These are phyloP conservation scores for Habroteleia sp. DNA, from an alignment of 2,888 invertebrate species.

Conservation along the genomic window DNA sequence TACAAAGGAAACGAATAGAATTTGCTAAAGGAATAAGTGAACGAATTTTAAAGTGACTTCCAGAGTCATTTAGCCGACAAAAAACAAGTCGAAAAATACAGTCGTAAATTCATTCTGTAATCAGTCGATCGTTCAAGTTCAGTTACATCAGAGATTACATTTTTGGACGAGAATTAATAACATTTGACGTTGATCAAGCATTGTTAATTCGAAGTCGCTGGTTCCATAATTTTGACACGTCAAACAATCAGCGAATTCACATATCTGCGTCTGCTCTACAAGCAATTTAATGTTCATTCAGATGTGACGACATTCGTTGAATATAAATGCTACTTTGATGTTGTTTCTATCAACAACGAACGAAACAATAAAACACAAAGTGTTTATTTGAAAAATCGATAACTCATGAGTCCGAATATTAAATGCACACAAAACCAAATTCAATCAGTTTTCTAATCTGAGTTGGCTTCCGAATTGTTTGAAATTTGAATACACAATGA, in stretches of 20 bases:
- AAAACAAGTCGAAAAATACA: too few relatives aligned
- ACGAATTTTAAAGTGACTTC: too few relatives aligned
- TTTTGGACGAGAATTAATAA: conserved; percentile 1
- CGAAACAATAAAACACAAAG: conserved; percentile 25
- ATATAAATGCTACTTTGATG: conserved; percentile 47
- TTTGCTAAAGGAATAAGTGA: too few relatives aligned
- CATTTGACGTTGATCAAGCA: conserved; percentile 10
- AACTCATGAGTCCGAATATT: not conserved
- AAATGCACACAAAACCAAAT: too few relatives aligned
- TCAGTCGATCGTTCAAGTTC: not conserved
- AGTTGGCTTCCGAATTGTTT: too few relatives aligned
- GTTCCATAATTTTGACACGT: conserved; percentile 9
- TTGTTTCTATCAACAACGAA: conserved; percentile 24
- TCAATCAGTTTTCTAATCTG: too few relatives aligned
- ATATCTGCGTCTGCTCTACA: conserved; percentile 2
- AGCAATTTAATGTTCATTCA: conserved; percentile 46
- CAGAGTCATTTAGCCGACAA: too few relatives aligned
- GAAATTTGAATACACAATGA: too few relatives aligned
- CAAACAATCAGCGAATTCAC: conserved; percentile 26
- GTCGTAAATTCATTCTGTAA: too few relatives aligned
- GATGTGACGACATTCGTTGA: conserved; percentile 32
- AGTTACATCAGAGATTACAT: not conserved
- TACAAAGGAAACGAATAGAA: too few relatives aligned
- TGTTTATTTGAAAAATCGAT: conserved; percentile 23
- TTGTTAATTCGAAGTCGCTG: conserved; percentile 3